Evolutionary conservation across 2,888 invertebrate genomes (phyloP).

Genomic region (Campaea margaritaria): DNA sequence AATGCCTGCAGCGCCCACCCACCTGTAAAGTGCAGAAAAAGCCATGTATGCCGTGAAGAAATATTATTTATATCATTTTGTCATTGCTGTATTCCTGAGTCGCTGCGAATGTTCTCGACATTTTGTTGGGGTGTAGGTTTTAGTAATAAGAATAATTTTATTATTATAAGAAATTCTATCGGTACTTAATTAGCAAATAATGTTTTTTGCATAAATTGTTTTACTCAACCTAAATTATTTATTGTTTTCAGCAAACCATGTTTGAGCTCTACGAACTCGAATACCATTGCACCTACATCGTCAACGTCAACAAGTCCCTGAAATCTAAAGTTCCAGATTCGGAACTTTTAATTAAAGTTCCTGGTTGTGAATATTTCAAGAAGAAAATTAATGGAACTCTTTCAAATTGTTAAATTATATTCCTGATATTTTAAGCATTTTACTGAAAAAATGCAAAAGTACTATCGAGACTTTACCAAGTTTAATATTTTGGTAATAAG

Average conservation of each 20-base stretch:
- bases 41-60: no score
- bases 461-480: not conserved
- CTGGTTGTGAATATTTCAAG: constrained; percentile 80
- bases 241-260: constrained; percentile 75
- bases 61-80: no score
- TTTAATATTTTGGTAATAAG: no score
- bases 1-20: no score
- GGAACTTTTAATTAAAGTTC: constrained; percentile 80
- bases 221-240: not conserved
- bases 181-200: no score
- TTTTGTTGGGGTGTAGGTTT: no score
- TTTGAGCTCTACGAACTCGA: constrained; percentile 85
- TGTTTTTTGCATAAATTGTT: not conserved
- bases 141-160: no score
- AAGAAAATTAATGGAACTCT: constrained; percentile 62
- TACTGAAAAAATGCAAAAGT: not conserved
- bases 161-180: no score
- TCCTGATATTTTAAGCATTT: not conserved
- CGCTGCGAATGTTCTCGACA: no score
- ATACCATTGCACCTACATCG: constrained; percentile 84
- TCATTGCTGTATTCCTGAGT: no score
- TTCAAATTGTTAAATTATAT: constrained; percentile 54
- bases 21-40: no score
- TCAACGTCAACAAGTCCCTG: constrained; percentile 77
- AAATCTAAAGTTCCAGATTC: constrained; percentile 72